Base-by-base conservation (phyloP, 2,888 invertebrate species). In the Pinctada fucata region DNA sequence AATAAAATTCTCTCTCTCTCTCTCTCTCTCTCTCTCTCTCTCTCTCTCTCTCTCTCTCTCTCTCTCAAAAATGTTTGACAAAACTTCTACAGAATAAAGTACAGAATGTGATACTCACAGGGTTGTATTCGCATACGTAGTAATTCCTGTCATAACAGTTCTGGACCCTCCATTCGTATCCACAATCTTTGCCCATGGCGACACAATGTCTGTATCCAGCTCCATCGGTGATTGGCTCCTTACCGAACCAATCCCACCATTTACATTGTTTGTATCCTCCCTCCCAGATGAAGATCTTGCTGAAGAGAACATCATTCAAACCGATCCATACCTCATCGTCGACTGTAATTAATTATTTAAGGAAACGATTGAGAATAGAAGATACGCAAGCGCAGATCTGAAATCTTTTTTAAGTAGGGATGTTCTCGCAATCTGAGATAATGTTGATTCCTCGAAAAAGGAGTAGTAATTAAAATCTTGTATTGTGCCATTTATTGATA, bases 281-380 rank as follows among this genome's bases (percentile, higher is more conserved):
- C 68, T 68, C 68, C 68, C 68, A 68, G 6, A 68, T 45, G 48
- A 68, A 68, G 13, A 68, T 45, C 47, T 68, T n/a, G 16, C 10
- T 5, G 68, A 68, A 68, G 3, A 68, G 13, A 45, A 68, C 47
- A 47, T 68, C 68, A 68, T 68, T 68, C 68, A 68, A 47, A 45
- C 68, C 68, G 6, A 68, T 68, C 68, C 68, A 68, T 68, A 68
- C 68, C 10, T 8, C 68, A 45, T 68, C 68, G 47, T 68, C 48
- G 13, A 8, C 68, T 68, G 48, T 45, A 5, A 66, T n/a, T 13
- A 66, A 66, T 13, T 13, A 66, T 6, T n/a, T 6, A 66, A 16
- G 31, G 16, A 66, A n/a, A 66, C 31, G 31, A 31, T 31, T 31
- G 31, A 31, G 31, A 31, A 31, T 31, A 31, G 31, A 31, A 31